These are phyloP conservation scores for Nilaparvata lugens DNA, from an alignment of 1,140 invertebrate species.

Conservation along the genomic window DNA sequence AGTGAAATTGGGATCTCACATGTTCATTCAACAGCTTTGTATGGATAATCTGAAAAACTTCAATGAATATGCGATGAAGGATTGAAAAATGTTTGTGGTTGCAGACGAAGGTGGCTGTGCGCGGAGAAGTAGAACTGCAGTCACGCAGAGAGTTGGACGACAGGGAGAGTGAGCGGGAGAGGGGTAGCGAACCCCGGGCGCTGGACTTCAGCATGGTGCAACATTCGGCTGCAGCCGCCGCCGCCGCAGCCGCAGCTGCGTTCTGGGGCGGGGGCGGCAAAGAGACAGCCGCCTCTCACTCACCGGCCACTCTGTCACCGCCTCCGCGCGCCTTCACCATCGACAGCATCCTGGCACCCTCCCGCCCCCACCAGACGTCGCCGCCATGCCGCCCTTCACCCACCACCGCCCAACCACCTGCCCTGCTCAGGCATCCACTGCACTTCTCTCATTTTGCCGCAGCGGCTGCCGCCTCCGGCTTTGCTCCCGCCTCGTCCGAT, in stretches of 20 bases:
- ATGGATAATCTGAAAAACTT: no score
- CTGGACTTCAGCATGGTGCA: no score
- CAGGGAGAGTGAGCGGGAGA: no score
- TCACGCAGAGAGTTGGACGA: no score
- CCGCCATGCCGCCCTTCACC: constrained; percentile 39
- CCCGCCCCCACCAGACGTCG: constrained; percentile 36
- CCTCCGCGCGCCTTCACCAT: constrained; percentile 51
- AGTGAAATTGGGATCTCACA: no score
- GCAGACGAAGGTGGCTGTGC: no score
- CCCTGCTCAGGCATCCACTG: constrained; percentile 42
- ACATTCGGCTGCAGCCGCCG: no score
- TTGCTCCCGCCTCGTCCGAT: constrained; percentile 52
- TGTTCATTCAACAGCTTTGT: no score
- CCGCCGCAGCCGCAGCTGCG: not conserved
- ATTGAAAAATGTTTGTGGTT: no score
- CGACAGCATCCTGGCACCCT: constrained; percentile 65
- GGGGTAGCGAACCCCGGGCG: no score
- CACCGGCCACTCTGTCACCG: constrained; percentile 45
- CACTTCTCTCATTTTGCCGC: constrained; percentile 45
- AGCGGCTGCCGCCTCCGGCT: constrained; percentile 41
- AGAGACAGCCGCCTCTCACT: constrained; percentile 31
- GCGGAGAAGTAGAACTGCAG: no score
- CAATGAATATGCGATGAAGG: no score
- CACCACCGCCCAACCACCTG: constrained; percentile 39
- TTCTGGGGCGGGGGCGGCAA: constrained; percentile 4